Base-by-base conservation (phyloP, 1,140 invertebrate species). In the Drosophila chauvacae region DNA sequence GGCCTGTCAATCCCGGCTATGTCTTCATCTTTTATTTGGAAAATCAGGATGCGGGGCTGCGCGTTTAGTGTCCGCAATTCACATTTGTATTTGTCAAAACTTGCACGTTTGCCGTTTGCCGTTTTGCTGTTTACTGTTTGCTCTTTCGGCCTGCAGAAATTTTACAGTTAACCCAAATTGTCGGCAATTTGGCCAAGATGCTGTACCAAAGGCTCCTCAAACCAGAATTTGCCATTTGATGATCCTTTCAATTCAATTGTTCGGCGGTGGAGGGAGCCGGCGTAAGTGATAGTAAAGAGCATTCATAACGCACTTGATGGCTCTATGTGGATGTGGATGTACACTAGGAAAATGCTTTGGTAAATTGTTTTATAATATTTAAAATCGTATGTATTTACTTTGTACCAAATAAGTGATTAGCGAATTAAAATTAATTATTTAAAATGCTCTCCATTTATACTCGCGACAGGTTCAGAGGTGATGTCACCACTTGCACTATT, bases 151-250 rank as follows among this genome's bases (percentile, higher is more conserved):
- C 53, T 72, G 69, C 69, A 72, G 53, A 66, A 87, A 90, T 71
- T 87, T 87, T 87, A 84, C 80, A 90, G 81, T 86, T 85, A 90
- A 90, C 85, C 85, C 81, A 90, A 90, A 90, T 90, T 81, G 85
- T 90, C 85, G 85, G 81, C 85, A 72, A 85, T 90, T 85, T 90
- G 81, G 85, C 77, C 85, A 88, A 90, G 80, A 80, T 83, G 84
- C 74, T 62, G 63, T 53, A 58, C 51, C 41, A 57, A 60, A 48
- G 62, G 42, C 47, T 45, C 47, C 58, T 48, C 56, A 45, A 70
- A 30, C 51, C 76, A 61, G 50, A 59, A 47, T 7, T 39, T 20
- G 18, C 44, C 45, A 65, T 73, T 88, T 76, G 70, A 78, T 78
- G 69, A 68, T 77, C 68, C 78, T 80, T 76, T 70, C 80, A 84